phyloP scores from a whole-genome alignment of 2,113 vertebrate species.

The Hyaena hyaena region DNA sequence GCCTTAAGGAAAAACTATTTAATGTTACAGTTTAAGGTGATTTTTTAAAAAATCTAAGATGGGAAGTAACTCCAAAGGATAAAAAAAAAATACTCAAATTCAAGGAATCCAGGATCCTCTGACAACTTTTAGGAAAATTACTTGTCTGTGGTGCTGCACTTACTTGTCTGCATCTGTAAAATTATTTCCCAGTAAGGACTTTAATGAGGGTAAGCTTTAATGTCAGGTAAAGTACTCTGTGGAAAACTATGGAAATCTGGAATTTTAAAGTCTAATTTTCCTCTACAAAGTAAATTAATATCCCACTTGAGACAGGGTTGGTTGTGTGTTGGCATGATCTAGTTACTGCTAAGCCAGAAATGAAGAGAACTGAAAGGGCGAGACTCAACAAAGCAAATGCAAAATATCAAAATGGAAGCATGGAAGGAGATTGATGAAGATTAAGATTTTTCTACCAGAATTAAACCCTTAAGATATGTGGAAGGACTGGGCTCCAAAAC shows the following conservation, averaged over 20 bases:
- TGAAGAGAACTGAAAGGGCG: slow-evolving; percentile 12
- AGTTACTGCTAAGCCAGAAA: slow-evolving; percentile 51
- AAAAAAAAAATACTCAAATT: slow-evolving; percentile 31
- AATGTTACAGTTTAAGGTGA: slow-evolving; percentile 4
- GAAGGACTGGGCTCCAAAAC: slow-evolving; percentile 47
- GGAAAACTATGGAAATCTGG: slow-evolving; percentile 62
- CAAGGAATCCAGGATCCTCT: slow-evolving; percentile 29
- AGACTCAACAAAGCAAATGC: slow-evolving; percentile 48
- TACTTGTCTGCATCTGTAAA: slow-evolving; percentile 43
- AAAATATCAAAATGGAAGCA: slow-evolving; percentile 51
- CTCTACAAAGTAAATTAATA: slow-evolving; percentile 68
- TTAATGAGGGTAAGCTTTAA: slow-evolving; percentile 38
- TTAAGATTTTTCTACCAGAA: slow-evolving; percentile 39
- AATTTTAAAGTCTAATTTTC: slow-evolving; percentile 67
- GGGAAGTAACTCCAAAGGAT: background rate
- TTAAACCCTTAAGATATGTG: slow-evolving; percentile 20
- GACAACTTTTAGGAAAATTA: slow-evolving; percentile 28
- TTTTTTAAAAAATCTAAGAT: background rate
- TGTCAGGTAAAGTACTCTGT: slow-evolving; percentile 51
- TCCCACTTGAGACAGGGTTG: slow-evolving; percentile 18
- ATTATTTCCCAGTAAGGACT: slow-evolving; percentile 31
- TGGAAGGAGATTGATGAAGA: slow-evolving; percentile 39
- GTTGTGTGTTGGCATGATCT: slow-evolving; percentile 51
- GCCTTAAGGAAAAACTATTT: slow-evolving; percentile 60
- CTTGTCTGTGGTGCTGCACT: background rate